Base-by-base conservation (phyloP, 1,140 invertebrate genomes). In the Pararge aegeria region DNA sequence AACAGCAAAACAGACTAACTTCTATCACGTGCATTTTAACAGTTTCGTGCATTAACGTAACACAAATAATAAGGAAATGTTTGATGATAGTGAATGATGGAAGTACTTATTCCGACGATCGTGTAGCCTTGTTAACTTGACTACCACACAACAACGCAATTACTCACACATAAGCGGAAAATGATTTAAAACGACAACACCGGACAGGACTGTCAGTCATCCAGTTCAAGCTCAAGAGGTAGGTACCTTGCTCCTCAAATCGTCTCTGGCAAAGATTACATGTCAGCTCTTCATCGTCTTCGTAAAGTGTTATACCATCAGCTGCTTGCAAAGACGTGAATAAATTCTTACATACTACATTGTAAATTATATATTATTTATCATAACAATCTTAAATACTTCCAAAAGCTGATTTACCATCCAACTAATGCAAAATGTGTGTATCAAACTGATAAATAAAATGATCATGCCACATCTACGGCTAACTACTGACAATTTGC, bases 211-310 rank as follows among this genome's bases (percentile, higher is more conserved):
- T 68, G 69, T 73, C 62, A 54, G 63, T 74, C 64, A 71, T 80
- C 84, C 84, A 76, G 80, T 80, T 76, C 74, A 66, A 68, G 30
- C 69, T 82, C 68, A 80, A 86, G 61, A 65, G 66, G 62, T 64
- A 67, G 68, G 78, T 94, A 94, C 93, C 93, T 94, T 94, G 93
- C 90, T 93, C 92, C 87, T 94, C 93, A 93, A 94, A 94, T 79
- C 93, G 93, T 91, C 93, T 93, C 91, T 94, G 93, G 91, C 93
- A 94, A 91, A 94, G 92, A 81, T 91, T 91, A 91, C 91, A 92
- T 87, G 85, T 91, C 92, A 93, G 85, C 91, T 93, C 90, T 91
- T 94, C 92, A 86, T 93, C 93, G 82, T 91, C 92, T 89, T 92
- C 92, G 90, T 90, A 92, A 91, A 91, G 92, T 90, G 89, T 84